Percentiles rank a stretch among this genome's conserved stretches.
These are phyloP conservation scores for Lutra lutra DNA, from an alignment of 2,797 vertebrate species.

Conservation along the genomic window DNA sequence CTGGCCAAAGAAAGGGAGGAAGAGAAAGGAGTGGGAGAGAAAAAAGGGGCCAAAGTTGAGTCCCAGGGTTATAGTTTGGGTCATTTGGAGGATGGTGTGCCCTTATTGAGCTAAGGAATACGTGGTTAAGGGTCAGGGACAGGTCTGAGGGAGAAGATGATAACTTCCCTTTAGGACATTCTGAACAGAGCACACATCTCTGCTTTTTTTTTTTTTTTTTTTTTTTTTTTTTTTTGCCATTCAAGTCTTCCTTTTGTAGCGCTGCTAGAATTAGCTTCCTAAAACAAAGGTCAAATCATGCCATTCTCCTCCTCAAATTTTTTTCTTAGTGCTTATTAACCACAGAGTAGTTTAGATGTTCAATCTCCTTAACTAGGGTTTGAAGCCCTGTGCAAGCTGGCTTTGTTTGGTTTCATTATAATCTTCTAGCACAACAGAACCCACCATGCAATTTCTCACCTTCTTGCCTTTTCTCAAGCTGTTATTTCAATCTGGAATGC, in stretches of 20 bases:
- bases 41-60: background rate
- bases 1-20: background rate
- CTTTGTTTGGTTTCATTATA: slow-evolving; percentile 52
- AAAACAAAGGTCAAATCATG: background rate
- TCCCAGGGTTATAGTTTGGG: background rate
- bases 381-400: background rate
- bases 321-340: background rate
- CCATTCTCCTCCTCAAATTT: background rate
- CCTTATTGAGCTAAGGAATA: background rate
- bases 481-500: slow-evolving; percentile 64
- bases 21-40: background rate
- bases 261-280: background rate
- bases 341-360: background rate
- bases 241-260: background rate
- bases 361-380: background rate
- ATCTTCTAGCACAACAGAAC: slow-evolving; percentile 47
- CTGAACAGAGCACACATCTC: background rate
- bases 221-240: background rate
- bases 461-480: slow-evolving; percentile 67
- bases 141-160: background rate
- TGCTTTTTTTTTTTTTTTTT: background rate
- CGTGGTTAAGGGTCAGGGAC: background rate
- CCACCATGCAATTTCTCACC: slow-evolving; percentile 38
- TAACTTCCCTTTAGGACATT: background rate
- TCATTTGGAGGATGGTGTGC: background rate